phyloP scores from a whole-genome alignment of 2,797 vertebrate species.

The Distichodus sexfasciatus region DNA sequence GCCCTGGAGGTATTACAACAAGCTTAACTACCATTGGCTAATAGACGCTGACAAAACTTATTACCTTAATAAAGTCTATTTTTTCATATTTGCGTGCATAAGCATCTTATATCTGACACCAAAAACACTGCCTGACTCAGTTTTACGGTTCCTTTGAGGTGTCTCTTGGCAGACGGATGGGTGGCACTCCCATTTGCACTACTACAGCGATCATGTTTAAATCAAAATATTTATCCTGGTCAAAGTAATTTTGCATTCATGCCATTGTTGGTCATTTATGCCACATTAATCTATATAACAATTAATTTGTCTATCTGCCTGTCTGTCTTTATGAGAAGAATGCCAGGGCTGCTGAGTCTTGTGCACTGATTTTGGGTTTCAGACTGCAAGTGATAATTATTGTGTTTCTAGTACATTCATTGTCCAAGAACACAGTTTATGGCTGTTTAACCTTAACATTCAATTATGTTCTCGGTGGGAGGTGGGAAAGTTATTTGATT shows the following conservation, averaged over 20 bases:
- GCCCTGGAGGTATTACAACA: slow-evolving; percentile 64
- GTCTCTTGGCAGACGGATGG: slow-evolving; percentile 59
- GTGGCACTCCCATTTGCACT: slow-evolving; percentile 49
- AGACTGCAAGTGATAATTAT: slow-evolving; percentile 20
- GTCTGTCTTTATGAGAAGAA: too few species aligned
- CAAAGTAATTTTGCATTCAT: too few species aligned
- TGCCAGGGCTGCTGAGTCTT: not conserved
- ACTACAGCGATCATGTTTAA: slow-evolving; percentile 48
- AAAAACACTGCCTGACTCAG: slow-evolving; percentile 66
- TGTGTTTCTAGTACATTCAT: slow-evolving; percentile 27
- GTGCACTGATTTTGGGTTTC: slow-evolving; percentile 11
- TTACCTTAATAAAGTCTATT: slow-evolving; percentile 74
- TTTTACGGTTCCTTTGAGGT: slow-evolving; percentile 58
- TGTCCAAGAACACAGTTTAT: slow-evolving; percentile 40
- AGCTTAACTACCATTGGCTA: slow-evolving; percentile 72
- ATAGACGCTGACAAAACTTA: slow-evolving; percentile 70
- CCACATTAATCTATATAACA: too few species aligned
- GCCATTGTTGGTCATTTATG: too few species aligned
- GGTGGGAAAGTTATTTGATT: slow-evolving; percentile 30
- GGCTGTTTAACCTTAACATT: slow-evolving; percentile 25
- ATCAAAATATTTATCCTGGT: slow-evolving; percentile 32
- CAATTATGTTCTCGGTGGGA: slow-evolving; percentile 22
- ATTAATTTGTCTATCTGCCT: too few species aligned
- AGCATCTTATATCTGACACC: slow-evolving; percentile 67
- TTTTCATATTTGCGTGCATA: slow-evolving; percentile 74